Evolutionary conservation across 2,113 vertebrate species (phyloP).

Genomic region (Diphyllodes magnificus): DNA sequence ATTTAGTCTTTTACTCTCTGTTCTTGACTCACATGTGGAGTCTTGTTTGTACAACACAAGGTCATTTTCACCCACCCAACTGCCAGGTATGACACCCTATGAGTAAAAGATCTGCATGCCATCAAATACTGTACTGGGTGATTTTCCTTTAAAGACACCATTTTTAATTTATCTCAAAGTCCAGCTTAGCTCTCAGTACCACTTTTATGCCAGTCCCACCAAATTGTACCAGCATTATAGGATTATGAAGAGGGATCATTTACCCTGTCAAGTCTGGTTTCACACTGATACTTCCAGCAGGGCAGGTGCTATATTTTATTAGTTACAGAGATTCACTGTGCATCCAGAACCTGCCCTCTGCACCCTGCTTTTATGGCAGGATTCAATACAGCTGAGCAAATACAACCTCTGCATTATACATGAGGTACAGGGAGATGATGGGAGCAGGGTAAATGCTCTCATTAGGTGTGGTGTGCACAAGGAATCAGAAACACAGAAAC

Average conservation of each 20-base stretch:
- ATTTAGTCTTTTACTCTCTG: background rate
- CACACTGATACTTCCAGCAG: background rate
- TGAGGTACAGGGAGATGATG: background rate
- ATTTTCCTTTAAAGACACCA: background rate
- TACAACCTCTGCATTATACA: conserved; percentile 10
- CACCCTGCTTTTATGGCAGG: conserved; percentile 20
- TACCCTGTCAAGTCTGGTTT: conserved; percentile 13
- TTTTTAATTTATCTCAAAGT: conserved; percentile 6
- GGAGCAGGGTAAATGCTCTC: background rate
- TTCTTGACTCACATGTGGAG: background rate
- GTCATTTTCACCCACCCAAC: background rate
- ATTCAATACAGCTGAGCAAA: conserved; percentile 40
- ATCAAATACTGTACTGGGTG: background rate
- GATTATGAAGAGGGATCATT: conserved; percentile 21
- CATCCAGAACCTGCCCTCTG: conserved; percentile 13
- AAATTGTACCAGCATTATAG: background rate
- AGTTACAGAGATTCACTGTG: conserved; percentile 17
- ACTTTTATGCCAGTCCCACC: background rate
- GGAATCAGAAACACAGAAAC: background rate
- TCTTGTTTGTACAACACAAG: background rate
- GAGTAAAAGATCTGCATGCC: background rate
- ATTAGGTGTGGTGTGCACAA: background rate
- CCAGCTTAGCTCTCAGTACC: background rate
- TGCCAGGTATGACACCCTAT: background rate
- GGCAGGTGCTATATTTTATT: background rate